Percentiles rank a stretch among this genome's conserved stretches.
These are phyloP conservation scores for Hippocampus kuda DNA, from an alignment of 2,797 vertebrate species.

Conservation along the genomic window DNA sequence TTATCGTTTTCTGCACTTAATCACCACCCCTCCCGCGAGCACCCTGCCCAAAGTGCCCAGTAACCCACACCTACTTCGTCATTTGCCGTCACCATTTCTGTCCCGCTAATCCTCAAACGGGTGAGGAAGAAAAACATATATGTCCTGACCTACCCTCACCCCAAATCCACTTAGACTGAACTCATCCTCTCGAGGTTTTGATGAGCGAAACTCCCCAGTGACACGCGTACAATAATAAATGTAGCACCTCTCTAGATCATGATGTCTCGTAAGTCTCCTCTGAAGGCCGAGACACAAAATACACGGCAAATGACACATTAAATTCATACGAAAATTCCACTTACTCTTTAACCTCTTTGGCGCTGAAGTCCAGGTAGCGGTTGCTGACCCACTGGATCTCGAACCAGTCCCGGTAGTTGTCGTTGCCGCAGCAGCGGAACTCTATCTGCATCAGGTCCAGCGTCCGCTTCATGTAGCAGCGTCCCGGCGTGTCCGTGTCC, in stretches of 20 bases:
- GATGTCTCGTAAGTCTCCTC: too few relatives aligned
- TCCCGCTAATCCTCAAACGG: slow-evolving; percentile 31
- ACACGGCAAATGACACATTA: background rate
- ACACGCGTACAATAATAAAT: too few relatives aligned
- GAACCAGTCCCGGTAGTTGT: slow-evolving; percentile 94
- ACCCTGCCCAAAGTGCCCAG: slow-evolving; percentile 34
- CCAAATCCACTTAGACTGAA: slow-evolving; percentile 46
- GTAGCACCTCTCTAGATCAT: too few relatives aligned
- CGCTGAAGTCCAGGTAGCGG: slow-evolving; percentile 92
- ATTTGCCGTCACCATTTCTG: slow-evolving; percentile 15
- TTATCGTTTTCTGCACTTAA: slow-evolving; percentile 19
- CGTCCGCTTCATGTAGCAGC: slow-evolving; percentile 98
- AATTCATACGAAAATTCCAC: slow-evolving; percentile 24
- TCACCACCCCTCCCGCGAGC: slow-evolving; percentile 12
- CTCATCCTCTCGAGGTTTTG: slow-evolving; percentile 5
- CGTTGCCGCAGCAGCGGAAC: slow-evolving; percentile 95
- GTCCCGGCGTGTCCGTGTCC: slow-evolving; percentile 91
- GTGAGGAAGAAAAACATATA: slow-evolving; percentile 19
- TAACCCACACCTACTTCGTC: slow-evolving; percentile 19
- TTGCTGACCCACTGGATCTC: slow-evolving; percentile 99
- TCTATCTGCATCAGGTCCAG: slow-evolving; percentile 95
- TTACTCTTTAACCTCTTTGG: slow-evolving; percentile 97
- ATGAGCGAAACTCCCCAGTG: too few relatives aligned
- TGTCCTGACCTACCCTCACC: slow-evolving; percentile 31
- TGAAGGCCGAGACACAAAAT: background rate